A percentile compares a stretch with the other conserved stretches of the same genome.
Evolutionary conservation across 2,888 invertebrate species (phyloP).

Genomic region (Orchesella flavescens): DNA sequence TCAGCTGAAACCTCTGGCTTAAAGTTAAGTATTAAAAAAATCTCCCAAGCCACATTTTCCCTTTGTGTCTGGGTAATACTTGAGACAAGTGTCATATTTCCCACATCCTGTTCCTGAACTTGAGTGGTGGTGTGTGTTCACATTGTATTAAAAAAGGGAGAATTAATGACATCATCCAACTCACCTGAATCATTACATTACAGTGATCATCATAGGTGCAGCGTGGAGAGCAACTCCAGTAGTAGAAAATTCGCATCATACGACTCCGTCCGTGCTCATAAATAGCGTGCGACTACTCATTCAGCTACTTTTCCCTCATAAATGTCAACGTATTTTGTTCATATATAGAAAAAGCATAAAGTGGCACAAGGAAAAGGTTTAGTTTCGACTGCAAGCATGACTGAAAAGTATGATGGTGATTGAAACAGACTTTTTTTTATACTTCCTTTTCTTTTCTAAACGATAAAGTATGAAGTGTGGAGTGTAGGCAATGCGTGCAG

Average conservation of each 20-base stretch:
- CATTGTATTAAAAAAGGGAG: neutral
- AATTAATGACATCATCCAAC: slow-evolving; percentile 3
- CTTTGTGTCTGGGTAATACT: too few relatives aligned
- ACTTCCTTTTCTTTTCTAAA: slow-evolving; percentile 38
- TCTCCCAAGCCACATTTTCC: too few relatives aligned
- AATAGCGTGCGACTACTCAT: neutral
- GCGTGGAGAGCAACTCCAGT: too few relatives aligned
- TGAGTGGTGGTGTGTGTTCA: too few relatives aligned
- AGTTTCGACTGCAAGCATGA: slow-evolving; percentile 28
- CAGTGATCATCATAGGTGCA: neutral
- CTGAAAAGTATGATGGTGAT: slow-evolving; percentile 38
- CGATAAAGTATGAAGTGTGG: slow-evolving; percentile 32
- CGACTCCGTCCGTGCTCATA: neutral
- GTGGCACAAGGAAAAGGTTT: slow-evolving; percentile 7
- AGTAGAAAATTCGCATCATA: neutral
- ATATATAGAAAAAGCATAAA: neutral
- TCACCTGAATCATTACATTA: neutral
- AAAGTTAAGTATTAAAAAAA: too few relatives aligned
- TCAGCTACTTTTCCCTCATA: neutral
- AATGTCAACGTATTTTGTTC: neutral
- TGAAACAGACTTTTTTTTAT: slow-evolving; percentile 26
- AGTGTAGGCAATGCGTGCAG: neutral
- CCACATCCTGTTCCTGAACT: slow-evolving; percentile 40
- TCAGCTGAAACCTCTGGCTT: too few relatives aligned
- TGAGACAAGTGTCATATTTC: slow-evolving; percentile 31